phyloP scores from a whole-genome alignment of 2,888 invertebrate genomes.

The Odontothrips loti region DNA sequence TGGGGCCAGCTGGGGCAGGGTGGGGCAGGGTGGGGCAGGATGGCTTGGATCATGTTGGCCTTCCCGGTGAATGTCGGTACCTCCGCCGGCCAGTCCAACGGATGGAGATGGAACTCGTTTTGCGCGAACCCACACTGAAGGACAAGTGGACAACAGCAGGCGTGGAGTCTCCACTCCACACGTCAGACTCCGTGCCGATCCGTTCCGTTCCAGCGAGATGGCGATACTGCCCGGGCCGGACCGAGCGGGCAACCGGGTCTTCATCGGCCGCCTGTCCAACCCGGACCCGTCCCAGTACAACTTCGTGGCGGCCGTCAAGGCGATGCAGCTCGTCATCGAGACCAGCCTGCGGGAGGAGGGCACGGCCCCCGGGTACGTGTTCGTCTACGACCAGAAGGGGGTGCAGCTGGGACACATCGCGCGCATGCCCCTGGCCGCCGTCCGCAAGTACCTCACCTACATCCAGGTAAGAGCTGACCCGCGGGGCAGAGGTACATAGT shows the following conservation, averaged over 20 bases:
- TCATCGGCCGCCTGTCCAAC: conserved; percentile 37
- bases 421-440: conserved; percentile 35
- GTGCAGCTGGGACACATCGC: conserved; percentile 37
- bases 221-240: conserved; percentile 35
- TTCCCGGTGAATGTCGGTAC: too few relatives aligned
- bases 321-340: conserved; percentile 37
- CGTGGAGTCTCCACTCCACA: too few relatives aligned
- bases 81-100: too few relatives aligned
- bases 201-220: conserved; percentile 35
- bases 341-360: conserved; percentile 34
- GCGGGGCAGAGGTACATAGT: not conserved
- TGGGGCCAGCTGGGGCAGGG: not conserved
- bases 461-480: conserved; percentile 36
- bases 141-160: too few relatives aligned
- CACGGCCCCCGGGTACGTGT: conserved; percentile 36
- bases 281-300: conserved; percentile 35
- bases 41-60: not conserved
- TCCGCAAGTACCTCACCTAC: conserved; percentile 36
- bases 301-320: conserved; percentile 34
- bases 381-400: conserved; percentile 38
- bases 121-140: too few relatives aligned
- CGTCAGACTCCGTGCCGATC: too few relatives aligned
- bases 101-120: too few relatives aligned
- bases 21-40: not conserved
- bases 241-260: conserved; percentile 36